Conservation (phyloP, 2,797 vertebrate species). For the Apogon talboti region DNA sequence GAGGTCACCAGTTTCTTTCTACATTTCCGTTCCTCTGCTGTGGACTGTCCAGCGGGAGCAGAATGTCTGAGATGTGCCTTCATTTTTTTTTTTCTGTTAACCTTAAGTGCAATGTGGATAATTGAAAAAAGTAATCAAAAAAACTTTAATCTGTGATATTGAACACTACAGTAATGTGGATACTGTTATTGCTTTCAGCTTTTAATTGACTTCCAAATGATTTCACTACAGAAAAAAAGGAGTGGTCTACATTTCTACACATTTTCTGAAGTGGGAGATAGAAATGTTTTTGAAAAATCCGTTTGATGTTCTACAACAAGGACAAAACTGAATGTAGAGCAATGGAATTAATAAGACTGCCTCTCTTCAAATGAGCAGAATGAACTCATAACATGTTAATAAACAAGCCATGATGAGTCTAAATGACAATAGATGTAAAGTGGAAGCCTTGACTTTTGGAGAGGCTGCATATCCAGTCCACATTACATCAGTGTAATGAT, state of each 20-base stretch:
- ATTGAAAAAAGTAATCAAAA: no score
- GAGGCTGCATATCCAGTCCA: conserved; percentile 27
- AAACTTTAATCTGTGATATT: no score
- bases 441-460: conserved; percentile 45
- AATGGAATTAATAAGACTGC: neutral
- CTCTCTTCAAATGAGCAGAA: no score
- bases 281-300: neutral
- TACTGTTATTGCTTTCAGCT: no score
- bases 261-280: neutral
- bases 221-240: neutral
- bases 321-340: neutral
- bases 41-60: no score
- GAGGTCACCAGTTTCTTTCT: neutral
- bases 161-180: no score
- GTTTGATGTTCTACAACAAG: neutral
- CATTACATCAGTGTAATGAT: conserved; percentile 56
- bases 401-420: neutral
- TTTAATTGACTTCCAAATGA: neutral
- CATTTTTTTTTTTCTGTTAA: no score
- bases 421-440: conserved; percentile 41
- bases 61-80: no score
- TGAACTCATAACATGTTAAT: neutral
- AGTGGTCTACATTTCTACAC: neutral
- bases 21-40: neutral
- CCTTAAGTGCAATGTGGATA: no score